Base-by-base conservation (phyloP, 1,140 invertebrate genomes). In the Orius laevigatus region DNA sequence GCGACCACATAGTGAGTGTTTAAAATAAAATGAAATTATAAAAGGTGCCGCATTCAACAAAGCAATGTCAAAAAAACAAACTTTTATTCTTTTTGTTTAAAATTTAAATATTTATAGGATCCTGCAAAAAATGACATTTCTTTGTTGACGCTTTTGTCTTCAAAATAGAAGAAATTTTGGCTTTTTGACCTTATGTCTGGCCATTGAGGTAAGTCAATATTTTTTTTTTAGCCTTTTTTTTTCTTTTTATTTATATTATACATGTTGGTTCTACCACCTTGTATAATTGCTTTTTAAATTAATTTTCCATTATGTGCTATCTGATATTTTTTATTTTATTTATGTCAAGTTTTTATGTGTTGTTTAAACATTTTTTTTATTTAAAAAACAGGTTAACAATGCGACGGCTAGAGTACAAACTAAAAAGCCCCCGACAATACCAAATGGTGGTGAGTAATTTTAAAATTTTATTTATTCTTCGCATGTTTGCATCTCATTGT, bases 381-480 rank as follows among this genome's bases (percentile, higher is more conserved):
- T 38, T 38, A 38, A 38, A 34, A 38, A 42, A 42, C 10, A 95
- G 91, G 90, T 94, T 64, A 96, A 95, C 76, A 95, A 94, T 75
- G 90, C 91, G 57, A 96, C 91, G 60, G 90, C 90, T 58, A 78
- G 90, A 73, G 89, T 95, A 66, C 90, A 94, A 78, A 94, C 89
- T 63, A 96, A 95, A 79, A 96, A 96, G 76, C 83, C 87, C 63
- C 77, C 85, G 55, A 75, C 87, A 61, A 78, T 93, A 65, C 88
- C 87, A 59, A 88, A 91, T 76, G 89, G 90, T 32, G 51, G 51
- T 93, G 77, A 79, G 84, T 70, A 59, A 46, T 55, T 57, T 25
- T 25, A 4, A 4, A 25, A 25, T 25, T 25, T 25, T n/a, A n/a
- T n/a, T 8, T 25, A 33, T 34, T 14, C 25, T 25, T 25, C 25